Evolutionary conservation across 2,797 vertebrate genomes (phyloP).

Genomic region (Cacajao melanocephalus): DNA sequence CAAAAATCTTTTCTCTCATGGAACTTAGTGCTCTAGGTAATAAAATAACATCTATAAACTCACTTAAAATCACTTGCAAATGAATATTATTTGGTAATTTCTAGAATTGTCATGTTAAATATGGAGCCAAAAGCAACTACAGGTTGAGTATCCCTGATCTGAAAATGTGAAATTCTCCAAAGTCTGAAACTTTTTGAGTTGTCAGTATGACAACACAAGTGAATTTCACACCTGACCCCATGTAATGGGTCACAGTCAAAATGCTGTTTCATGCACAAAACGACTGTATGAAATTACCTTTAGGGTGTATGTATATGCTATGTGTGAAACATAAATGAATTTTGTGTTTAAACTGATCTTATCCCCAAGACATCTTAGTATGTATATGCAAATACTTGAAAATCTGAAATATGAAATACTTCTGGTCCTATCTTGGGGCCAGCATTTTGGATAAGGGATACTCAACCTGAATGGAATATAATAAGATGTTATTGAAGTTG

Average conservation of each 20-base stretch:
- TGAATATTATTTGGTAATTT: constrained; percentile 17
- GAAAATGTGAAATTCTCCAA: neutral
- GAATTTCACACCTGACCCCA: too few species aligned
- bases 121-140: neutral
- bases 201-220: neutral
- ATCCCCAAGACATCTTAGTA: neutral
- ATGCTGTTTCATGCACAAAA: too few species aligned
- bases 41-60: constrained; percentile 12
- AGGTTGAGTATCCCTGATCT: neutral
- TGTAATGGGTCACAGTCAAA: too few species aligned
- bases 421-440: neutral
- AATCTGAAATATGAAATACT: neutral
- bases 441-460: neutral
- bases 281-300: too few species aligned
- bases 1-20: neutral
- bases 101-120: constrained; percentile 11
- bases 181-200: neutral
- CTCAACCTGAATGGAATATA: neutral
- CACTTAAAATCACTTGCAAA: neutral
- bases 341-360: neutral
- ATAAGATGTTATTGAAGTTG: neutral
- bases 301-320: too few species aligned
- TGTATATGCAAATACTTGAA: neutral
- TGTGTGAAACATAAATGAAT: neutral
- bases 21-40: neutral